These are phyloP conservation scores for Notoglanidium macrostoma DNA, from an alignment of 2,797 vertebrate species.

Conservation along the genomic window DNA sequence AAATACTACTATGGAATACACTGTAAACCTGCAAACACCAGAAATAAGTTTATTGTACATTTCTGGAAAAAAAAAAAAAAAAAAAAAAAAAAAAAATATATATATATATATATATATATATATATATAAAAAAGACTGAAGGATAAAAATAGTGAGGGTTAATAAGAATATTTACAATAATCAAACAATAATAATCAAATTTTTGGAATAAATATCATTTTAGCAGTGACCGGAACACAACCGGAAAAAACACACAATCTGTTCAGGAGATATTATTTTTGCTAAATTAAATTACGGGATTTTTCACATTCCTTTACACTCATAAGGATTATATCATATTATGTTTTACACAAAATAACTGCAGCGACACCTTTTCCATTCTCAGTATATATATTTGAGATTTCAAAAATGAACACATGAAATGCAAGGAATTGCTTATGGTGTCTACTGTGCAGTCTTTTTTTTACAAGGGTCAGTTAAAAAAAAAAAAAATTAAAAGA, in stretches of 20 bases:
- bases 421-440: background rate
- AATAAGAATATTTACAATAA: background rate
- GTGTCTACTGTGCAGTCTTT: background rate
- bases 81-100: too few relatives aligned
- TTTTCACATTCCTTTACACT: background rate
- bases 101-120: background rate
- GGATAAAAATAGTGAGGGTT: background rate
- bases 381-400: background rate
- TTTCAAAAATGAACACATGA: background rate
- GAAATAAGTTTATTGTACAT: background rate
- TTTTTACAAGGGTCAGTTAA: background rate
- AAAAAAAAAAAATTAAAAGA: background rate
- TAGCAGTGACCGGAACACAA: background rate
- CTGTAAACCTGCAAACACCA: background rate
- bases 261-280: too few relatives aligned
- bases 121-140: background rate
- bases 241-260: too few relatives aligned
- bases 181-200: background rate
- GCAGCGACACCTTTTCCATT: background rate
- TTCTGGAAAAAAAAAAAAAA: background rate
- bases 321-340: background rate
- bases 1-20: background rate
- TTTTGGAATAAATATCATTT: background rate
- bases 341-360: background rate
- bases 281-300: background rate